Conservation (phyloP, 37 sponge, comb jelly and placozoan species). For the Oopsacas minuta region DNA sequence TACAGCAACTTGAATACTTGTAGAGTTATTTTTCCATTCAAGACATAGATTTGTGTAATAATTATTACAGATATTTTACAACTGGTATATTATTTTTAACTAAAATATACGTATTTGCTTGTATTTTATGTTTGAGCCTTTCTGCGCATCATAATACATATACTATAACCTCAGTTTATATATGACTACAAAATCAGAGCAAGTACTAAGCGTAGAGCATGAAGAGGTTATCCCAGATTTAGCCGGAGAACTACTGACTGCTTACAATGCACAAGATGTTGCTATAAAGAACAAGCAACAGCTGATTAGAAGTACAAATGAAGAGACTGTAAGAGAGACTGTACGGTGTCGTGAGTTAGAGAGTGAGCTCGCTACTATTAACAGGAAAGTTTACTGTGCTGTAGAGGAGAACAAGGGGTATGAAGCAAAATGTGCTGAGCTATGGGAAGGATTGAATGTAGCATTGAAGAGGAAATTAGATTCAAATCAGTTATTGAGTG, state of each 20-base stretch:
- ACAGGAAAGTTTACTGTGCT: not conserved
- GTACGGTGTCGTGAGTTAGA: not conserved
- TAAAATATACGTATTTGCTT: no score
- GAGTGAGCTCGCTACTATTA: not conserved
- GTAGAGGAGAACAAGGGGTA: conserved; percentile 6
- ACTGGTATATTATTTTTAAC: no score
- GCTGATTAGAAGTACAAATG: not conserved
- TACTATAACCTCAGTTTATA: no score
- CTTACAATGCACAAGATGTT: not conserved
- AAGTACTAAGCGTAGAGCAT: no score
- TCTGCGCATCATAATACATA: no score
- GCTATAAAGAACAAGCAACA: not conserved
- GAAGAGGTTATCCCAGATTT: not conserved
- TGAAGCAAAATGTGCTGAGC: not conserved
- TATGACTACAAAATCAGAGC: no score
- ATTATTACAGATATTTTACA: no score
- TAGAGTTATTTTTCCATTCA: no score
- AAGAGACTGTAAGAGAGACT: not conserved
- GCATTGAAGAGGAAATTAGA: not conserved
- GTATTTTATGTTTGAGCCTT: no score
- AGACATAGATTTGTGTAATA: no score
- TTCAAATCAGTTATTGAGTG: not conserved
- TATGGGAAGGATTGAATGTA: not conserved
- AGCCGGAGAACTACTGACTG: not conserved
- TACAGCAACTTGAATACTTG: no score